These are phyloP conservation scores for Stratiolaelaps scimitus DNA, from an alignment of 1,140 invertebrate species.

Conservation along the genomic window DNA sequence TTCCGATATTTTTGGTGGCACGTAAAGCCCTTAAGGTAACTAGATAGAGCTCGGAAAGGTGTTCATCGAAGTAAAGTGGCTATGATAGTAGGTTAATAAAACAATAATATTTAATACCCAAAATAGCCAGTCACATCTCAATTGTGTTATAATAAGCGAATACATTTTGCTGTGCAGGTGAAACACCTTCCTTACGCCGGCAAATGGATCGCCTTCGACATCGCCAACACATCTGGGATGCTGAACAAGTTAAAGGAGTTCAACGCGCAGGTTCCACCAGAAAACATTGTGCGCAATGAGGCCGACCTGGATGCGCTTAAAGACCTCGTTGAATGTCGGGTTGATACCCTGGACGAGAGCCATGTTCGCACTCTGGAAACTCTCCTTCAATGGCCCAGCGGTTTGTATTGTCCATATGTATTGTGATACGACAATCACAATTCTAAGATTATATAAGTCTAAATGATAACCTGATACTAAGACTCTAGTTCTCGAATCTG, in stretches of 20 bases:
- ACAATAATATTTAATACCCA: too few relatives aligned
- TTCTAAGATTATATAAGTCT: too few relatives aligned
- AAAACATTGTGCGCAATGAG: constrained; percentile 4
- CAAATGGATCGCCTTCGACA: constrained; percentile 26
- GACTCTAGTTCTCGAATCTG: too few relatives aligned
- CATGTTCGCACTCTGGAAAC: constrained; percentile 15
- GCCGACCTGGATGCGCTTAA: background rate
- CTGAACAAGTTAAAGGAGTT: constrained; percentile 15
- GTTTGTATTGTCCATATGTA: background rate
- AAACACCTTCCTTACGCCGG: constrained; percentile 18
- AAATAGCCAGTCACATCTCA: too few relatives aligned
- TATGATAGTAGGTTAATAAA: too few relatives aligned
- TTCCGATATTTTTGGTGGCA: too few relatives aligned
- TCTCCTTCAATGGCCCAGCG: constrained; percentile 3
- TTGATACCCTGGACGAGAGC: constrained; percentile 7
- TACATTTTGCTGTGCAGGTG: constrained; percentile 2
- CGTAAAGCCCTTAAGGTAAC: too few relatives aligned
- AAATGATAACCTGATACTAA: too few relatives aligned
- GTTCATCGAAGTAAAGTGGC: too few relatives aligned
- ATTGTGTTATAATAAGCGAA: too few relatives aligned
- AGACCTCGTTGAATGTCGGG: constrained; percentile 11
- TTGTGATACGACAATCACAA: too few relatives aligned
- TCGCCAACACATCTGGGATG: constrained; percentile 20
- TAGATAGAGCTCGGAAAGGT: too few relatives aligned
- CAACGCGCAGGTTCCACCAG: constrained; percentile 16